phyloP scores from a whole-genome alignment of 92 coral and sea anemone genomes.

The Ricordea florida region DNA sequence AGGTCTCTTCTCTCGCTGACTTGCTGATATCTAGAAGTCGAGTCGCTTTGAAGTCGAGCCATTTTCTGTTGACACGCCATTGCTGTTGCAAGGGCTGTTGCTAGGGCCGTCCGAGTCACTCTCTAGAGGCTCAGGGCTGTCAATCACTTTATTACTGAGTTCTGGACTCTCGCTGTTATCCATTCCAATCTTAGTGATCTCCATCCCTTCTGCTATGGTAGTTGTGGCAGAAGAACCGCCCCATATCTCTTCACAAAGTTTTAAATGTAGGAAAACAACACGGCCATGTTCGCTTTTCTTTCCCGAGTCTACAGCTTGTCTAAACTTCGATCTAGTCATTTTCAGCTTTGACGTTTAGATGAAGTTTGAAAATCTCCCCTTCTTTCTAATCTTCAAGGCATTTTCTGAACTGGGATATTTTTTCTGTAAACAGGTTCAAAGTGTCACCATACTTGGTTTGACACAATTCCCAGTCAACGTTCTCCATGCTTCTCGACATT shows the following conservation, averaged over 20 bases:
- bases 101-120: background rate
- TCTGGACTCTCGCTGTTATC: too few species aligned
- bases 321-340: too few species aligned
- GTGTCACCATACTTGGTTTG: background rate
- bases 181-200: background rate
- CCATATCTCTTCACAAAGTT: slow-evolving; percentile 9
- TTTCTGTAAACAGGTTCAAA: background rate
- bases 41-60: slow-evolving; percentile 4
- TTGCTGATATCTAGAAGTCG: background rate
- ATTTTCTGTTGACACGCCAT: background rate
- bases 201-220: background rate
- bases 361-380: too few species aligned
- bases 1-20: slow-evolving; percentile 38
- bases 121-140: background rate
- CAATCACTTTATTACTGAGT: too few species aligned
- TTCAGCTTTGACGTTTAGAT: too few species aligned
- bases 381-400: background rate
- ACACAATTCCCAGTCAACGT: slow-evolving; percentile 16
- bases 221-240: slow-evolving; percentile 29
- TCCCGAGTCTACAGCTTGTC: too few species aligned
- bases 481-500: background rate
- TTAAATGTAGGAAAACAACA: slow-evolving; percentile 8
- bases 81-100: too few species aligned
- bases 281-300: slow-evolving; percentile 24
- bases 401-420: background rate